Evolutionary conservation across 2,888 invertebrate species (phyloP).

Genomic region (Phanerotoma sp.): DNA sequence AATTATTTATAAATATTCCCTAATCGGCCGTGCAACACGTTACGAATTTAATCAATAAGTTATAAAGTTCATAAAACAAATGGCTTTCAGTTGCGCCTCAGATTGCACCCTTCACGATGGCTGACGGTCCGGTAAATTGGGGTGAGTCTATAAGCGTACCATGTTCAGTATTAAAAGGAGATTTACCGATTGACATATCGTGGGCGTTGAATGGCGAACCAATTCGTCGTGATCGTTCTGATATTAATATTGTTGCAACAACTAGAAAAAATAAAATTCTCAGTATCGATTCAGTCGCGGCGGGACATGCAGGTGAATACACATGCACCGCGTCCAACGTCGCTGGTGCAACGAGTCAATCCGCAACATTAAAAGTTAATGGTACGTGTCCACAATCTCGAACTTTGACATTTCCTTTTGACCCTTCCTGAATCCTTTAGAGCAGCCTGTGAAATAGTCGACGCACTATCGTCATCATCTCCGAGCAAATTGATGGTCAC

Average conservation of each 20-base stretch:
- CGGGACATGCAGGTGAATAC: slow-evolving; percentile 61
- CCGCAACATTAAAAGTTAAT: slow-evolving; percentile 60
- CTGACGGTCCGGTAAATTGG: slow-evolving; percentile 75
- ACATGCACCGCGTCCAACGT: slow-evolving; percentile 60
- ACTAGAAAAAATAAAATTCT: slow-evolving; percentile 60
- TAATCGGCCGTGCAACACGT: slow-evolving; percentile 24
- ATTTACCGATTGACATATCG: slow-evolving; percentile 67
- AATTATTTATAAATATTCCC: not conserved
- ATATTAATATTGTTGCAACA: slow-evolving; percentile 56
- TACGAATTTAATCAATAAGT: slow-evolving; percentile 6
- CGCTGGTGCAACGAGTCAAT: slow-evolving; percentile 60
- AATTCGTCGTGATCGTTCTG: slow-evolving; percentile 48
- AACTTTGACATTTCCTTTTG: slow-evolving; percentile 33
- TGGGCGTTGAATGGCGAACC: slow-evolving; percentile 56
- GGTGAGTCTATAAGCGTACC: slow-evolving; percentile 75
- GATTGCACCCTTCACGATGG: slow-evolving; percentile 73
- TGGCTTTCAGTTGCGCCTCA: slow-evolving; percentile 65
- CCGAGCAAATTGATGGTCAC: too few species aligned
- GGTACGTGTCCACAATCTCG: slow-evolving; percentile 54
- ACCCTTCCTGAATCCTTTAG: slow-evolving; percentile 31
- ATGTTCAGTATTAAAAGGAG: slow-evolving; percentile 75
- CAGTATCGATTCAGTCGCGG: slow-evolving; percentile 60
- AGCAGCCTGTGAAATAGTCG: slow-evolving; percentile 13
- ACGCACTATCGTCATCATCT: too few species aligned
- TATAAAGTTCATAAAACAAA: not conserved